Conservation (phyloP, 2,888 invertebrate genomes). For the Diadromus collaris region DNA sequence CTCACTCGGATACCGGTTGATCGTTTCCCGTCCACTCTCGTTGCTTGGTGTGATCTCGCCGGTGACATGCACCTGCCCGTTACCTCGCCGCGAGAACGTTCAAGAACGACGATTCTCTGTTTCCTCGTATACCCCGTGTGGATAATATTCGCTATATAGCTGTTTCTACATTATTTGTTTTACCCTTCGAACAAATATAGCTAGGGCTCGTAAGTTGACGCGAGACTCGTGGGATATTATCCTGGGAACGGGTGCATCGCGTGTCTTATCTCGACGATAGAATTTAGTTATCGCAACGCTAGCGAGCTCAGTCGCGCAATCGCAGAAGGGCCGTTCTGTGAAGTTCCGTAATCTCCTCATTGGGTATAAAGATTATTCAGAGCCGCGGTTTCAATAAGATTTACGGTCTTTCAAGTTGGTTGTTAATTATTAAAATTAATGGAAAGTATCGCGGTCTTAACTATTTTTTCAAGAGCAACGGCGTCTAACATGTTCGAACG, state of each 20-base stretch:
- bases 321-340: conserved; percentile 23
- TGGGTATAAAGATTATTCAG: not conserved
- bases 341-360: conserved; percentile 6
- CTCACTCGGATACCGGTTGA: conserved; percentile 39
- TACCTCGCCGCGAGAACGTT: conserved; percentile 13
- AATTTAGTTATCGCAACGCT: conserved; percentile 29
- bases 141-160: not conserved
- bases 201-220: not conserved
- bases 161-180: not conserved
- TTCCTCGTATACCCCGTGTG: conserved; percentile 4
- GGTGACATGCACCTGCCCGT: conserved; percentile 28
- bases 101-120: conserved; percentile 6
- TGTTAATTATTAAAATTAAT: too few relatives aligned
- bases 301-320: not conserved
- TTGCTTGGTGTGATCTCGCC: conserved; percentile 15
- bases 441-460: too few relatives aligned
- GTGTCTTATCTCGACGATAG: conserved; percentile 29
- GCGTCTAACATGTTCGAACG: conserved; percentile 2
- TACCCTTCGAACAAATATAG: not conserved
- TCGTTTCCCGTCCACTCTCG: conserved; percentile 23
- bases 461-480: too few relatives aligned
- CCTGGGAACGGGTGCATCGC: conserved; percentile 33
- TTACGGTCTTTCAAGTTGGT: too few relatives aligned
- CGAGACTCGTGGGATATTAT: conserved; percentile 33
- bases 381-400: too few relatives aligned